Percentiles rank a stretch among this genome's conserved stretches.
These are phyloP conservation scores for Coracopsis vasa DNA, from an alignment of 2,113 vertebrate species.

Conservation along the genomic window DNA sequence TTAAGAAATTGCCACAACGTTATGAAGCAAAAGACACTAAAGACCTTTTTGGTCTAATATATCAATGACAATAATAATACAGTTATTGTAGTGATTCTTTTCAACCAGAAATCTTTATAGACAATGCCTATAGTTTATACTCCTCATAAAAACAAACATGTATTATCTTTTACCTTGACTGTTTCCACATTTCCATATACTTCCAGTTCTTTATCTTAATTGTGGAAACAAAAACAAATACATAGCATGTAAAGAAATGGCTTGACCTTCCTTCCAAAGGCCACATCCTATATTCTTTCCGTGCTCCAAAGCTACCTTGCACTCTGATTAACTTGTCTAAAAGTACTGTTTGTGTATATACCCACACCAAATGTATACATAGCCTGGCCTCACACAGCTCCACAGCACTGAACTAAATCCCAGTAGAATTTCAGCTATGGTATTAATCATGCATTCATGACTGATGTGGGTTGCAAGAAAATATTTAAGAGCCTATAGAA, in stretches of 20 bases:
- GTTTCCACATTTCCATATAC: neutral
- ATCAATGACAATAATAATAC: neutral
- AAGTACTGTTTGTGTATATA: neutral
- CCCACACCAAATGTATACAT: neutral
- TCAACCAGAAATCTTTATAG: neutral
- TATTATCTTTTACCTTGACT: conserved; percentile 6
- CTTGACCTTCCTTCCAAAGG: conserved; percentile 25
- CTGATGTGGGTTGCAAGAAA: neutral
- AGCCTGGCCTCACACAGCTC: neutral
- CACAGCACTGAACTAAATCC: neutral
- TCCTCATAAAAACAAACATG: neutral
- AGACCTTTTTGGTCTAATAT: neutral
- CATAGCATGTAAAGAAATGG: neutral
- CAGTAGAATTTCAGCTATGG: neutral
- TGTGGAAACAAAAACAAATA: conserved; percentile 27
- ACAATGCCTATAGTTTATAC: neutral
- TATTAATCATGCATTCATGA: neutral
- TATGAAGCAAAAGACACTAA: neutral
- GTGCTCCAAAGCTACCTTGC: neutral
- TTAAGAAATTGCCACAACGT: neutral
- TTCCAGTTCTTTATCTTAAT: conserved; percentile 18
- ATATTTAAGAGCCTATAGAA: neutral
- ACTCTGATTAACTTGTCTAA: neutral
- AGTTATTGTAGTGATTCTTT: neutral
- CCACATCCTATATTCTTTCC: conserved; percentile 12